phyloP scores from a whole-genome alignment of 2,888 invertebrate genomes.

The Caenorhabditis afra region DNA sequence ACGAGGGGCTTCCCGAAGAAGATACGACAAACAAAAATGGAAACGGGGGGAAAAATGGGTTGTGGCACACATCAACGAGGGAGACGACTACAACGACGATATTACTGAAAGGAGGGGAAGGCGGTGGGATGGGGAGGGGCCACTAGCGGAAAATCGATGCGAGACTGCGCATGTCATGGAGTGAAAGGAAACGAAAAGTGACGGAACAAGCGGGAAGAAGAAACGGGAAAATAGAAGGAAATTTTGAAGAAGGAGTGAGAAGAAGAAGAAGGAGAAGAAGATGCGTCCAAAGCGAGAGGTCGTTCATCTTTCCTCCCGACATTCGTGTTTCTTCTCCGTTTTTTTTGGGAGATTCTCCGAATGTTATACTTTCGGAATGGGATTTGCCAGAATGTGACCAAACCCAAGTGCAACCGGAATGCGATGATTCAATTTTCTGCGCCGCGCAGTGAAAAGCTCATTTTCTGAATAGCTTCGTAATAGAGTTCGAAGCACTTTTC shows the following conservation, averaged over 20 bases:
- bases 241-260: slow-evolving; percentile 46
- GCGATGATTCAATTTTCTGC: not conserved
- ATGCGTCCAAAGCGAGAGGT: slow-evolving; percentile 49
- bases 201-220: slow-evolving; percentile 44
- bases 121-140: slow-evolving; percentile 43
- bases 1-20: slow-evolving; percentile 1
- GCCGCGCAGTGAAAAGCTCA: not conserved
- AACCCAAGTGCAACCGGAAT: slow-evolving; percentile 12
- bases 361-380: slow-evolving; percentile 26
- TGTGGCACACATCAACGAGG: slow-evolving; percentile 38
- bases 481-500: slow-evolving; percentile 14
- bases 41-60: slow-evolving; percentile 28
- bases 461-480: slow-evolving; percentile 39
- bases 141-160: slow-evolving; percentile 59
- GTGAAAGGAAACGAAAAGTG: slow-evolving; percentile 53
- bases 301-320: slow-evolving; percentile 46
- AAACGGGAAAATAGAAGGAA: slow-evolving; percentile 13
- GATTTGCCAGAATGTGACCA: slow-evolving; percentile 24
- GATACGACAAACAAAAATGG: slow-evolving; percentile 25
- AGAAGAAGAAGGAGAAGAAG: slow-evolving; percentile 46
- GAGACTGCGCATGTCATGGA: slow-evolving; percentile 50
- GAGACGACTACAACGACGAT: slow-evolving; percentile 86
- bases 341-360: slow-evolving; percentile 5
- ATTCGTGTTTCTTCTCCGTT: slow-evolving; percentile 22
- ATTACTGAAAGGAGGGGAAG: slow-evolving; percentile 80